phyloP scores from a whole-genome alignment of 1,140 invertebrate species.

The Trachymyrmex septentrionalis region DNA sequence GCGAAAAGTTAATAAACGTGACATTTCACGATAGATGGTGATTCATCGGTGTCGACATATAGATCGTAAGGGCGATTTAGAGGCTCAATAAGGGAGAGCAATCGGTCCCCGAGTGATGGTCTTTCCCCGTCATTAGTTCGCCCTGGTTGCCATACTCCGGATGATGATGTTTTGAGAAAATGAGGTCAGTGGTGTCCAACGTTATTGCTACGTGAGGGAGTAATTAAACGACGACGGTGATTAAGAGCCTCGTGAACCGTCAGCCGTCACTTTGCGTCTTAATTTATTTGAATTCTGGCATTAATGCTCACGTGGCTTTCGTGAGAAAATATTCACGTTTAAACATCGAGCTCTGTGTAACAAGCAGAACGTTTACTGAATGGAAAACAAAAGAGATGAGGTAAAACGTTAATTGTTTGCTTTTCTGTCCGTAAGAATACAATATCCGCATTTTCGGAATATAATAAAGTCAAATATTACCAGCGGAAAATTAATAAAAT shows the following conservation, averaged over 20 bases:
- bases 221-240: slow-evolving; percentile 71
- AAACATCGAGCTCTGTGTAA: slow-evolving; percentile 6
- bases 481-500: slow-evolving; percentile 6
- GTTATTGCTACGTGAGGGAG: slow-evolving; percentile 70
- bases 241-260: slow-evolving; percentile 66
- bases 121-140: slow-evolving; percentile 39
- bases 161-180: slow-evolving; percentile 69
- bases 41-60: slow-evolving; percentile 43
- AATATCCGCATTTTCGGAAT: slow-evolving; percentile 32
- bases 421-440: slow-evolving; percentile 16
- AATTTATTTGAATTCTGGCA: slow-evolving; percentile 45
- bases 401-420: slow-evolving; percentile 39
- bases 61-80: slow-evolving; percentile 59
- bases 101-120: slow-evolving; percentile 60
- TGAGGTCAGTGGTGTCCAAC: slow-evolving; percentile 65
- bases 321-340: slow-evolving; percentile 39
- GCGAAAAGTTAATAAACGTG: slow-evolving; percentile 19
- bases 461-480: slow-evolving; percentile 17
- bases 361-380: neutral
- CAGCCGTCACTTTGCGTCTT: slow-evolving; percentile 46
- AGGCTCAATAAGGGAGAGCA: slow-evolving; percentile 36
- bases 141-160: slow-evolving; percentile 7
- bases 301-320: slow-evolving; percentile 30
- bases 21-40: slow-evolving; percentile 24
- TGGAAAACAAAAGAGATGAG: neutral